Base-by-base conservation (phyloP, 2,888 invertebrate species). In the Podotricha telesiphe region DNA sequence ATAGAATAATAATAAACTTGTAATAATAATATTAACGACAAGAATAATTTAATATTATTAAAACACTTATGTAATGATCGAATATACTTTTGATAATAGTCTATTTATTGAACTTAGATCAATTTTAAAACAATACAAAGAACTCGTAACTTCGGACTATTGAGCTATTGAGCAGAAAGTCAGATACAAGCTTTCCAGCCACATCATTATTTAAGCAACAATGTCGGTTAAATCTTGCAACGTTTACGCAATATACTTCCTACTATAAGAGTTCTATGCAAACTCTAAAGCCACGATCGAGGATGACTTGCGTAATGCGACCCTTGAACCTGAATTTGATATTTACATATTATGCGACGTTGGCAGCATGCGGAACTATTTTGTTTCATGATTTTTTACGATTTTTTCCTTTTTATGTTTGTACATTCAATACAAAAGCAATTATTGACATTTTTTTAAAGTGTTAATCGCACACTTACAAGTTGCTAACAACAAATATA, bases 241-340 rank as follows among this genome's bases (percentile, higher is more conserved):
- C 15, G 10, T 62, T 62, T 62, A 62, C 15, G 62, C 45, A 61
- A 65, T 22, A 45, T n/a, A 61, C 67, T 67, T 51, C 61, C 51
- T 48, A 65, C 22, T n/a, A 62, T 37, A 19, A 50, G 56, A 50
- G 40, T 40, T 58, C 28, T 69, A 71, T 59, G 65, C 47, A 42
- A 42, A 13, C 42, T 37, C 37, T 37, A 19, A 17, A 20, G 34
- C 48, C 45, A 50, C 64, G 64, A 65, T 68, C 51, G 56, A 45
- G 48, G 68, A 64, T 58, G 51, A 56, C 68, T 70, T 70, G 59
- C 70, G 67, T 68, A 72, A 72, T 51, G 37, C 65, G 68, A 76
- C 78, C 76, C 75, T 71, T 76, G 76, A 74, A 73, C 74, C 75
- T 68, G 68, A 65, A 55, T 40, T 53, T 47, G 34, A 61, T 40